Conservation (phyloP, 1,140 invertebrate genomes). For the Brachionus koreanus region DNA sequence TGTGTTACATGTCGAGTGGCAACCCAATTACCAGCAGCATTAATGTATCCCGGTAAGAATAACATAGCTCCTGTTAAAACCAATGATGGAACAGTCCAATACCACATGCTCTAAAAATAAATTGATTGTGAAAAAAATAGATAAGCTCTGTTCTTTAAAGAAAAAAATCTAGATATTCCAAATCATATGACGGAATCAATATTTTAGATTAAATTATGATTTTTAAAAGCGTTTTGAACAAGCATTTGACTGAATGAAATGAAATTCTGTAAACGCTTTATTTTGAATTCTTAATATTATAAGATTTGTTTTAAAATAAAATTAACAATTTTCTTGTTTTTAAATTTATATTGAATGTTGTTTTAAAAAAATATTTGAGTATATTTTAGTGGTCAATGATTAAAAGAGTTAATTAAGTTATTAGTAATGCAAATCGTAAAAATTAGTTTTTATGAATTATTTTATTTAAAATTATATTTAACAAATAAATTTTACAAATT, state of each 20-base stretch:
- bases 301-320: background rate
- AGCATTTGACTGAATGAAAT: background rate
- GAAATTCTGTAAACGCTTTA: background rate
- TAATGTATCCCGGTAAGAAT: slow-evolving; percentile 1
- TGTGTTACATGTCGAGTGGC: slow-evolving; percentile 31
- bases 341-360: background rate
- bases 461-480: too few relatives aligned
- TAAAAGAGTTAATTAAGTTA: background rate
- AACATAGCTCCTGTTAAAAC: slow-evolving; percentile 35
- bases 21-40: slow-evolving; percentile 39
- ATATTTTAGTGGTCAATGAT: too few relatives aligned
- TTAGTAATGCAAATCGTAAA: background rate
- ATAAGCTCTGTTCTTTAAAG: background rate
- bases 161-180: background rate
- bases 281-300: background rate
- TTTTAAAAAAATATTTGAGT: too few relatives aligned
- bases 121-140: background rate
- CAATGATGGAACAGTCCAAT: slow-evolving; percentile 33
- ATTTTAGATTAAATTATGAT: background rate
- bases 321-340: background rate
- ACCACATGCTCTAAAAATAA: slow-evolving; percentile 34
- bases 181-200: slow-evolving; percentile 4
- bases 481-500: background rate
- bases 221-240: slow-evolving; percentile 5
- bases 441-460: background rate